Evolutionary conservation across 2,888 invertebrate species (phyloP).

Genomic region (Cryptocheilus praepositus): DNA sequence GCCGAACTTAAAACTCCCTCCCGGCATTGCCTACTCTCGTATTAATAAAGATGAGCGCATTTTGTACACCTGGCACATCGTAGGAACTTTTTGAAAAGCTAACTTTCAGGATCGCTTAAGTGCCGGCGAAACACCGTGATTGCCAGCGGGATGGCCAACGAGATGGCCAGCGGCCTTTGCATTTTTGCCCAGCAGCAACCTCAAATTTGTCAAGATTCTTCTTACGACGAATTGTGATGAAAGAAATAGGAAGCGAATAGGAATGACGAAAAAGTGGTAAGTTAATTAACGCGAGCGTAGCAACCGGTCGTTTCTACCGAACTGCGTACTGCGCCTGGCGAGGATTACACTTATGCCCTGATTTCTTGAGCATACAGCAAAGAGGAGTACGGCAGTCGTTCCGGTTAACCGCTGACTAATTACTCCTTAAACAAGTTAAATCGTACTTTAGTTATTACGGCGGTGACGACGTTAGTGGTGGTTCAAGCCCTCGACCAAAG

Average conservation of each 20-base stretch:
- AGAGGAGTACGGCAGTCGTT: conserved; percentile 49
- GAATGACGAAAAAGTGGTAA: conserved; percentile 24
- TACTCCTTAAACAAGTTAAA: conserved; percentile 64
- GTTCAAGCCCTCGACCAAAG: conserved; percentile 56
- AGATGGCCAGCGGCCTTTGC: conserved; percentile 1
- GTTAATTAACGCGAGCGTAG: conserved; percentile 46
- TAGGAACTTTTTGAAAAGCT: conserved; percentile 44
- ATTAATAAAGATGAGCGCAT: conserved; percentile 68
- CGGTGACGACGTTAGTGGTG: conserved; percentile 12
- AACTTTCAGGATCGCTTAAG: conserved; percentile 51
- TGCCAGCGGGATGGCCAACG: conserved; percentile 18
- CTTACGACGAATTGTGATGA: background rate
- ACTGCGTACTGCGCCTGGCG: conserved; percentile 19
- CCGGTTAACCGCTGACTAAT: conserved; percentile 64
- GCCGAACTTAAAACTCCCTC: conserved; percentile 59
- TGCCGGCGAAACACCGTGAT: conserved; percentile 44
- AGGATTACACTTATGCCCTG: conserved; percentile 49
- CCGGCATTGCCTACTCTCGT: conserved; percentile 30
- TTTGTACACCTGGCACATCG: conserved; percentile 54
- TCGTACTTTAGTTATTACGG: conserved; percentile 58
- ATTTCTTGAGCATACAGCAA: conserved; percentile 57
- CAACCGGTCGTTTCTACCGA: conserved; percentile 41
- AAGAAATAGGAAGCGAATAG: background rate
- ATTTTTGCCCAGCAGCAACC: conserved; percentile 8
- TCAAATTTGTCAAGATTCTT: background rate